Percentiles rank a stretch among this genome's conserved stretches.
Evolutionary conservation across 2,797 vertebrate species (phyloP).

Genomic region (Hybognathus amarus): DNA sequence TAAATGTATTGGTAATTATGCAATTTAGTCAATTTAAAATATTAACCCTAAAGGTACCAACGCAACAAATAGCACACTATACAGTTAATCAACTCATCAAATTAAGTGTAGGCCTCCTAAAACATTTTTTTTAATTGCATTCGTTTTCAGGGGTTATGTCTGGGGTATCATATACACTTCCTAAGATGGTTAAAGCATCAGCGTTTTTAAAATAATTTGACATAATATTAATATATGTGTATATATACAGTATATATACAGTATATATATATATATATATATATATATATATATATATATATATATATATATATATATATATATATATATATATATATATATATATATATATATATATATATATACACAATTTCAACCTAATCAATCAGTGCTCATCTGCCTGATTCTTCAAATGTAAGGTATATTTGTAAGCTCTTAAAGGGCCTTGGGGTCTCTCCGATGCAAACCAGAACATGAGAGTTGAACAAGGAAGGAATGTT

Average conservation of each 20-base stretch:
- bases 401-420: neutral
- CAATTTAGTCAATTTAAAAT: neutral
- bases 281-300: no score
- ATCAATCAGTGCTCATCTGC: no score
- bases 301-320: no score
- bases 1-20: neutral
- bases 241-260: no score
- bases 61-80: neutral
- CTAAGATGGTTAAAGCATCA: no score
- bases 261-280: no score
- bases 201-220: no score
- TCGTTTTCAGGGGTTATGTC: no score
- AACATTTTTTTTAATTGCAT: no score
- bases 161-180: neutral
- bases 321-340: no score
- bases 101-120: neutral
- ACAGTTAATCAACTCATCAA: neutral
- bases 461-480: neutral
- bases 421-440: neutral
- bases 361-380: neutral
- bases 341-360: no score
- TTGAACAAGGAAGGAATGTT: neutral
- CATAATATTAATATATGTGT: no score
- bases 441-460: neutral
- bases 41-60: neutral